Conservation (phyloP, 2,888 invertebrate genomes). For the Psococerastis gibbosa region DNA sequence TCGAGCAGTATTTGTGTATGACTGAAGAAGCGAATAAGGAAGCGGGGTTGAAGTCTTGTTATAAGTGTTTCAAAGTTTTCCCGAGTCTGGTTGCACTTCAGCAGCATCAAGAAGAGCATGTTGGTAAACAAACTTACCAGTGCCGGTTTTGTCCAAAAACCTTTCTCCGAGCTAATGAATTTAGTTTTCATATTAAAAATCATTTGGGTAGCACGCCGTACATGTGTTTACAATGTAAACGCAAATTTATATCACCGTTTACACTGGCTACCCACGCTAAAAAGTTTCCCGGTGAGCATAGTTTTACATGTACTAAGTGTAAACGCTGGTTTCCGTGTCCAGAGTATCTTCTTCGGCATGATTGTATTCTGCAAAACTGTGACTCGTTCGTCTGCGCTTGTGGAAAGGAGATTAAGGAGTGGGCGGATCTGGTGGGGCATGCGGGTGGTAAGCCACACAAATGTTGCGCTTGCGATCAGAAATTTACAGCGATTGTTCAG, state of each 20-base stretch:
- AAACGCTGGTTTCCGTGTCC: constrained; percentile 2
- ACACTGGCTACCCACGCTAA: constrained; percentile 2
- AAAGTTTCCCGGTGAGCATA: constrained; percentile 7
- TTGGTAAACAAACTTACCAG: constrained; percentile 7
- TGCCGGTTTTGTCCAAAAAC: constrained; percentile 4
- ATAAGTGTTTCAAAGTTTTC: constrained; percentile 8
- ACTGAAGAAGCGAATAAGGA: constrained; percentile 16
- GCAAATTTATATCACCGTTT: constrained; percentile 7
- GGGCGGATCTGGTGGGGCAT: constrained; percentile 3
- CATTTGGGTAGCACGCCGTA: constrained; percentile 8
- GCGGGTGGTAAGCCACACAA: constrained; percentile 3
- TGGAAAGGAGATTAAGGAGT: background rate
- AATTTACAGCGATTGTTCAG: background rate
- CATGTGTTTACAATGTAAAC: constrained; percentile 7
- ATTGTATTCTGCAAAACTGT: constrained; percentile 6
- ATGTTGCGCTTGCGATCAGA: constrained; percentile 1
- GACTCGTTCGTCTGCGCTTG: constrained; percentile 6
- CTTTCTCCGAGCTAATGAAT: background rate
- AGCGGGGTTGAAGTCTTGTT: constrained; percentile 8
- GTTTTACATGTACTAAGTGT: background rate
- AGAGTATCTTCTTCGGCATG: background rate
- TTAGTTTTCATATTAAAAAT: constrained; percentile 2
- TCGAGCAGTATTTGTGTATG: constrained; percentile 16
- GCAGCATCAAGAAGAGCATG: constrained; percentile 4
- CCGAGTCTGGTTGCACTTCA: background rate